phyloP scores from a whole-genome alignment of 92 coral and sea anemone species.

The Parazoanthus swiftii region DNA sequence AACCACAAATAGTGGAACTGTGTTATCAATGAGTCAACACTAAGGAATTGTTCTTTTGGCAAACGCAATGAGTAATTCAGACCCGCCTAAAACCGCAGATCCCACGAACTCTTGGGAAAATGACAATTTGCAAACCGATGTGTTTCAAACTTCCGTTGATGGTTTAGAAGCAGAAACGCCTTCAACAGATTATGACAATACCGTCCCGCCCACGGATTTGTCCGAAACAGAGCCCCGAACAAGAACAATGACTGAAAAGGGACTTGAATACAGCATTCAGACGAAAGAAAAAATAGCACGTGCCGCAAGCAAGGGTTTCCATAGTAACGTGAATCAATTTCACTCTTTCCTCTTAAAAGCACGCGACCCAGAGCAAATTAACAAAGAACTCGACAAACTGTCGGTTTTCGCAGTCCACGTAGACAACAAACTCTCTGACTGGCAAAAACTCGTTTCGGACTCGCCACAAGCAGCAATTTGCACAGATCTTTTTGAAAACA shows the following conservation, averaged over 20 bases:
- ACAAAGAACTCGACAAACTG: slow-evolving; percentile 10
- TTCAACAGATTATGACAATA: slow-evolving; percentile 11
- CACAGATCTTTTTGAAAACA: slow-evolving; percentile 24
- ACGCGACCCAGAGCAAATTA: slow-evolving; percentile 4
- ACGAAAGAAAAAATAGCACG: slow-evolving; percentile 34
- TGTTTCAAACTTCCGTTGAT: slow-evolving; percentile 23
- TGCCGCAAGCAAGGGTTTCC: slow-evolving; percentile 27
- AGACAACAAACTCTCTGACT: slow-evolving; percentile 30
- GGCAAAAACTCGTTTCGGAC: slow-evolving; percentile 18
- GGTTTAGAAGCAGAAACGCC: slow-evolving; percentile 10
- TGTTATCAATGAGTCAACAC: slow-evolving; percentile 7
- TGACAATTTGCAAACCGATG: slow-evolving; percentile 6
- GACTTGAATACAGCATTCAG: slow-evolving; percentile 22
- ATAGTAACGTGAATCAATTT: slow-evolving; percentile 19
- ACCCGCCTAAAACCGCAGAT: slow-evolving; percentile 24
- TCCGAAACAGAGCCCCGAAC: slow-evolving; percentile 18
- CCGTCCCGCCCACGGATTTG: slow-evolving; percentile 19
- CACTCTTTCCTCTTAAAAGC: slow-evolving; percentile 24
- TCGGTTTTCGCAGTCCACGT: slow-evolving; percentile 26
- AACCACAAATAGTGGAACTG: slow-evolving; percentile 33
- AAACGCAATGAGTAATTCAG: slow-evolving; percentile 26
- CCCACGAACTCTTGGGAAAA: slow-evolving; percentile 4
- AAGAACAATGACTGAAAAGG: slow-evolving; percentile 23
- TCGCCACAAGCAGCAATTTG: slow-evolving; percentile 20
- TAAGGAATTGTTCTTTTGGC: slow-evolving; percentile 10